Conservation (phyloP, 2,797 vertebrate genomes). For the Caiman crocodilus region DNA sequence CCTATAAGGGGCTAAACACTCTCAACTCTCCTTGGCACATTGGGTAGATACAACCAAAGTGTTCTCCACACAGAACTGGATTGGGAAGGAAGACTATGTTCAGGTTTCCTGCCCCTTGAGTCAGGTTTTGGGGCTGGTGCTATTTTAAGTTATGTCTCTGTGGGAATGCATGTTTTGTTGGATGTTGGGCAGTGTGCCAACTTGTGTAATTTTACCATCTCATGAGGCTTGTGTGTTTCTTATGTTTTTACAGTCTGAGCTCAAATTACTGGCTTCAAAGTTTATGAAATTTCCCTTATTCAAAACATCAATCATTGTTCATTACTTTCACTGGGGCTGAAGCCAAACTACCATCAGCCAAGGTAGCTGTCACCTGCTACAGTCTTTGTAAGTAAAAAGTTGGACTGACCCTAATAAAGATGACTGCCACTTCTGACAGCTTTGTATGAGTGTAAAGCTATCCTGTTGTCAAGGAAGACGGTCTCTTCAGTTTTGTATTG, state of each 20-base stretch:
- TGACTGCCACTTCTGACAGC: conserved; percentile 18
- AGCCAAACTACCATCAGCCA: background rate
- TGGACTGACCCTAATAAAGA: background rate
- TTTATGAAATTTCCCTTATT: background rate
- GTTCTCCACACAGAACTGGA: background rate
- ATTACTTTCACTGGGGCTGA: fast-evolving
- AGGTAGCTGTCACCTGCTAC: background rate
- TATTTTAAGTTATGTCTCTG: background rate
- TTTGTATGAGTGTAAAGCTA: conserved; percentile 23
- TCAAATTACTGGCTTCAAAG: background rate
- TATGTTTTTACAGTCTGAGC: background rate
- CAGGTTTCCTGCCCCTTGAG: background rate
- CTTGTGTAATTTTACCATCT: background rate
- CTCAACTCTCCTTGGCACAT: background rate
- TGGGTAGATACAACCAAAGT: background rate
- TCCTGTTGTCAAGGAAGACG: conserved; percentile 9
- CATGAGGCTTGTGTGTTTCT: background rate
- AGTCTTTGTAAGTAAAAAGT: conserved; percentile 10
- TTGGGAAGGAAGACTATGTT: background rate
- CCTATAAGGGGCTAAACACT: fast-evolving
- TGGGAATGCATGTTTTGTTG: background rate
- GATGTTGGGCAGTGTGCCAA: background rate
- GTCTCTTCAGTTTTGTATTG: conserved; percentile 7
- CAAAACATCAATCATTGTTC: background rate
- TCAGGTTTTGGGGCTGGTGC: no score